phyloP scores from a whole-genome alignment of 2,797 vertebrate species.

The Siniperca undulata region DNA sequence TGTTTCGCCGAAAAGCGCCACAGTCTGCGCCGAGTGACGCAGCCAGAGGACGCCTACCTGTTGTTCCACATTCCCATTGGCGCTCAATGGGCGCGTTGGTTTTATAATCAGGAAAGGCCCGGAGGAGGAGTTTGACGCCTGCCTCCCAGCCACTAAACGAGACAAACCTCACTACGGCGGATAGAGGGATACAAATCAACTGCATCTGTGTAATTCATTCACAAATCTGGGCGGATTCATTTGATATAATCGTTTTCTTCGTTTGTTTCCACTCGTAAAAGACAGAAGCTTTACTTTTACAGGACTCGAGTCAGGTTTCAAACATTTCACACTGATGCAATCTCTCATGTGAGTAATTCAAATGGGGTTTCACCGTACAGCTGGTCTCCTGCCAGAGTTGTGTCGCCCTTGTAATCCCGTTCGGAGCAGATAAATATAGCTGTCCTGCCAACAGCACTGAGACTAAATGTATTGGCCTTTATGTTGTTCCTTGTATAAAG shows the following conservation, averaged over 20 bases:
- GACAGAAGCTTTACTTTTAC: no score
- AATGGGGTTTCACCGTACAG: not conserved
- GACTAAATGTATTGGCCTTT: no score
- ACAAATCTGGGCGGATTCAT: slow-evolving; percentile 34
- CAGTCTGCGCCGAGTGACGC: slow-evolving; percentile 2
- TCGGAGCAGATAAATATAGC: slow-evolving; percentile 44
- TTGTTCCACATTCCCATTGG: slow-evolving; percentile 71
- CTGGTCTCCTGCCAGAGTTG: slow-evolving; percentile 36
- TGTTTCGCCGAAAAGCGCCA: slow-evolving; percentile 1
- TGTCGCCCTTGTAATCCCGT: slow-evolving; percentile 50
- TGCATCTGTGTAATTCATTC: slow-evolving; percentile 45
- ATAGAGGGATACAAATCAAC: slow-evolving; percentile 35
- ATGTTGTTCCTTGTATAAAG: not conserved
- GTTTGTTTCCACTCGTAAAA: not conserved
- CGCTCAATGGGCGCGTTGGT: slow-evolving; percentile 45
- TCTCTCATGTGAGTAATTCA: not conserved
- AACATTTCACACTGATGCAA: not conserved
- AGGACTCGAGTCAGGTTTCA: not conserved
- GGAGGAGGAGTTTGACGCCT: slow-evolving; percentile 14
- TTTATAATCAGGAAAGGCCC: slow-evolving; percentile 19
- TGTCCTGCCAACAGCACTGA: slow-evolving; percentile 1
- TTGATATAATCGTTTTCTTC: rapidly evolving
- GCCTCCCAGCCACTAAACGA: rapidly evolving
- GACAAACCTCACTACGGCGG: not conserved
- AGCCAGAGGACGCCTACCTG: slow-evolving; percentile 73